A percentile compares a stretch with the other conserved stretches of the same genome.
Evolutionary conservation across 2,888 invertebrate genomes (phyloP).

Genomic region (Drosophila monieri): DNA sequence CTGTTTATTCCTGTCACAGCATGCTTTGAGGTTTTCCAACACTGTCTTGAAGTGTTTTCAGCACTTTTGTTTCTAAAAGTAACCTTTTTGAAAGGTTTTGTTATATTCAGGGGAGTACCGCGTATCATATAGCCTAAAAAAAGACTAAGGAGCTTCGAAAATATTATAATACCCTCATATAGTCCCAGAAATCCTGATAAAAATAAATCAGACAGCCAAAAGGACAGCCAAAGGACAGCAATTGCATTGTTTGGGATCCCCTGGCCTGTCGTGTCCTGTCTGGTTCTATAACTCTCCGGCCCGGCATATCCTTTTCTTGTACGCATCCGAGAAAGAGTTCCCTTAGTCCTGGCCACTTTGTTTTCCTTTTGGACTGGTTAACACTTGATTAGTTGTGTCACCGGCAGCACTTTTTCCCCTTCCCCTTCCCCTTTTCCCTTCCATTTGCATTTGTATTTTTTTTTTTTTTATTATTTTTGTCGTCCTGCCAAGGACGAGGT

Average conservation of each 20-base stretch:
- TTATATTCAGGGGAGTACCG: no score
- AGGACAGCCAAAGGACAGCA: constrained; percentile 29
- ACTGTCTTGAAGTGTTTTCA: no score
- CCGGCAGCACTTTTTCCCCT: constrained; percentile 13
- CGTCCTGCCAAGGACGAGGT: constrained; percentile 39
- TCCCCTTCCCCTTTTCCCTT: not conserved
- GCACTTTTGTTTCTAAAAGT: no score
- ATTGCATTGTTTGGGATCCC: constrained; percentile 16
- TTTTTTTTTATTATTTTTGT: constrained; percentile 1
- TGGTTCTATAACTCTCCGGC: constrained; percentile 14
- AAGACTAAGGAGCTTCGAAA: no score
- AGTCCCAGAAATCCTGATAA: no score
- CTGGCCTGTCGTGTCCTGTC: constrained; percentile 2
- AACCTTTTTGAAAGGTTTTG: no score
- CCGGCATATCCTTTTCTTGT: constrained; percentile 4
- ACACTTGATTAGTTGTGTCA: constrained; percentile 64
- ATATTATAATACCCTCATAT: no score
- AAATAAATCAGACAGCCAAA: constrained; percentile 8
- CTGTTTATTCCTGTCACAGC: no score
- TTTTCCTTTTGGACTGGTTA: constrained; percentile 39
- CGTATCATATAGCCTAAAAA: no score
- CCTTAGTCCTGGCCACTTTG: constrained; percentile 5
- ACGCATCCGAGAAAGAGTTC: constrained; percentile 8
- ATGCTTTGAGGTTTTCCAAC: no score
- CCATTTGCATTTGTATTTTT: not conserved